phyloP scores from a whole-genome alignment of 23 tunicate species.

The Botrylloides violaceus region DNA sequence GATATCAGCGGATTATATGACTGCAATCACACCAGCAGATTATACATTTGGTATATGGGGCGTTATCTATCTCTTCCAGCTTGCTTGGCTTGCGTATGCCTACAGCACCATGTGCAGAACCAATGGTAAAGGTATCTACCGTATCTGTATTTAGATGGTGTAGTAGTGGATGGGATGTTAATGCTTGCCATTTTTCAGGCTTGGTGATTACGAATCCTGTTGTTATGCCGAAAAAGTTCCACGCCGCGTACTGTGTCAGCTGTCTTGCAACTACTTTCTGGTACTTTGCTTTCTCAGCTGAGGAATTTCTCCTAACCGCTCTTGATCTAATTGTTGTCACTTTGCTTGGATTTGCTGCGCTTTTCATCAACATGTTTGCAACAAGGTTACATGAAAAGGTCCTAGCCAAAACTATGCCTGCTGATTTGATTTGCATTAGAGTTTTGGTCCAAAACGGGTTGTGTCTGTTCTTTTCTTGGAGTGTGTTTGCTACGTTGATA shows the following conservation, averaged over 20 bases:
- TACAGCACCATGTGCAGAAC: conserved; percentile 23
- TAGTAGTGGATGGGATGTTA: not conserved
- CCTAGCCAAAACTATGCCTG: not conserved
- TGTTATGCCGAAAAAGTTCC: conserved; percentile 9
- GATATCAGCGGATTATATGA: conserved; percentile 4
- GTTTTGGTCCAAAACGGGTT: conserved; percentile 23
- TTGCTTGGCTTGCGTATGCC: conserved; percentile 21
- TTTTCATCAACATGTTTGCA: not conserved
- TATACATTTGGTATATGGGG: conserved; percentile 26
- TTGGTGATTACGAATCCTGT: conserved; percentile 21
- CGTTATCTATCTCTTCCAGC: conserved; percentile 18
- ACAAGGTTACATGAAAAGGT: not conserved
- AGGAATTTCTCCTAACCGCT: conserved; percentile 5
- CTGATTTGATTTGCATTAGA: conserved; percentile 20
- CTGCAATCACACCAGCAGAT: conserved; percentile 16
- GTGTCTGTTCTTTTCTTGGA: conserved; percentile 13
- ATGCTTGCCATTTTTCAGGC: not conserved
- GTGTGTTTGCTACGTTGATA: conserved; percentile 10
- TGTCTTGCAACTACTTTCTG: conserved; percentile 3
- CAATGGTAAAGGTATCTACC: conserved; percentile 1
- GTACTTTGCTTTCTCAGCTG: not conserved
- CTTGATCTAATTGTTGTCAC: not conserved
- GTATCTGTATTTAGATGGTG: not conserved
- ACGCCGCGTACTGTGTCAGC: not conserved
- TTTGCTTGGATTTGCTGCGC: conserved; percentile 8